Base-by-base conservation (phyloP, 2,113 vertebrate species). In the Lontra canadensis region DNA sequence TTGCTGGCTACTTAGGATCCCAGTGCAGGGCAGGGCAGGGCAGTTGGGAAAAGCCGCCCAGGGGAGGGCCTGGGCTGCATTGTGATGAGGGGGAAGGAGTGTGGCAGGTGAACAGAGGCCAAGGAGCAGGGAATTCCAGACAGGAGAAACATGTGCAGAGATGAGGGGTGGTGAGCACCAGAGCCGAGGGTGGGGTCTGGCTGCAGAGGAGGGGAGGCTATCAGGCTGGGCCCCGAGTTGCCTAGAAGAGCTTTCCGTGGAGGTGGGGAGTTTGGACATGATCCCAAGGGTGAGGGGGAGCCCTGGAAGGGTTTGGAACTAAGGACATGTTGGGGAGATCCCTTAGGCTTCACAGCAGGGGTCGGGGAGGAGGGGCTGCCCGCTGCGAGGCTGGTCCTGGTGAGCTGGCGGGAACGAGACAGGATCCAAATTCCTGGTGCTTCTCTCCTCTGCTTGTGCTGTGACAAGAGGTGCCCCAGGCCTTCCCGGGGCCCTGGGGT, bases 21-120 rank as follows among this genome's bases (percentile, higher is more conserved):
- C 3, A 12, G 86, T 39, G 8, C 5, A 21, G 39, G 82, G 52
- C 10, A 0, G 8, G 55, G 55, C 4, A 3, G 69, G 39, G 49
- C 26, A 26, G 4, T 15, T 0, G 0, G 59, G 63, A 31, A 80
- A 18, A 63, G 20, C n/a, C 14, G n/a, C 31, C 1, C 8, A 59
- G 83, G 31, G 26, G 49, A 57, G 71, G 71, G 5, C 59, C 57
- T 82, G 76, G 67, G n/a, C 42, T 82, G 67, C 29, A 21, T 57
- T 9, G 12, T n/a, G 81, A 47, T 34, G 69, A 57, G 21, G 21
- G 31, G 7, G 20, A 18, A 18, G 52, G 83, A 49, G 34, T 71
- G 57, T 89, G 67, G 29, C 52, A 69, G 63, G 59, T 55, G 11
- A 86, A 34, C 44, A 3, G 42, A n/a, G n/a, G 69, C 6, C 5